Evolutionary conservation across 2,113 vertebrate species (phyloP).

Genomic region (Salvelinus sp.): DNA sequence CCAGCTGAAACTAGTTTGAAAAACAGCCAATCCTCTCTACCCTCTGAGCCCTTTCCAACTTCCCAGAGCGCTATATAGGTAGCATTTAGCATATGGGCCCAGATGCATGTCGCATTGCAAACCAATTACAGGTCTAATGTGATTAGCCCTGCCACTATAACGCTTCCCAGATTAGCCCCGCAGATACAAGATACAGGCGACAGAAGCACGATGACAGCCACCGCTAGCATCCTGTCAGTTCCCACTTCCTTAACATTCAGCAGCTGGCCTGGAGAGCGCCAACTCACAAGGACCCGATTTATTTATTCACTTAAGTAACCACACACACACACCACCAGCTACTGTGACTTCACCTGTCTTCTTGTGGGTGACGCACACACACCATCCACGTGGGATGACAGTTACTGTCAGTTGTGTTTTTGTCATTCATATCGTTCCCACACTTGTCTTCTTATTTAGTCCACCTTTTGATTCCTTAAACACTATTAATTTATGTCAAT

Average conservation of each 20-base stretch:
- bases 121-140: conserved; percentile 50
- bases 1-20: too few relatives aligned
- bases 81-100: background rate
- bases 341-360: background rate
- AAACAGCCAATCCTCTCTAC: background rate
- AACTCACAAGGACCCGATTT: background rate
- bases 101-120: conserved; percentile 26
- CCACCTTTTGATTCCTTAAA: background rate
- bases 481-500: background rate
- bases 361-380: background rate
- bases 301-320: conserved; percentile 4
- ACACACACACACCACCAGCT: background rate
- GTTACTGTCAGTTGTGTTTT: background rate
- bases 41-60: background rate
- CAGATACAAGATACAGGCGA: background rate
- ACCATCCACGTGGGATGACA: background rate
- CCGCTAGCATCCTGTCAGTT: background rate
- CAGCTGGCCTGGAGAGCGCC: background rate
- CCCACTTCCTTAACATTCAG: background rate
- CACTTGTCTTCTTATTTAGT: background rate
- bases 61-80: background rate
- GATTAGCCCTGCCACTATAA: conserved; percentile 47
- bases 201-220: background rate
- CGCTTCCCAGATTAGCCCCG: conserved; percentile 24
- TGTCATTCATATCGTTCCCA: background rate